Base-by-base conservation (phyloP, 1,140 invertebrate species). In the Penaeus vannamei region DNA sequence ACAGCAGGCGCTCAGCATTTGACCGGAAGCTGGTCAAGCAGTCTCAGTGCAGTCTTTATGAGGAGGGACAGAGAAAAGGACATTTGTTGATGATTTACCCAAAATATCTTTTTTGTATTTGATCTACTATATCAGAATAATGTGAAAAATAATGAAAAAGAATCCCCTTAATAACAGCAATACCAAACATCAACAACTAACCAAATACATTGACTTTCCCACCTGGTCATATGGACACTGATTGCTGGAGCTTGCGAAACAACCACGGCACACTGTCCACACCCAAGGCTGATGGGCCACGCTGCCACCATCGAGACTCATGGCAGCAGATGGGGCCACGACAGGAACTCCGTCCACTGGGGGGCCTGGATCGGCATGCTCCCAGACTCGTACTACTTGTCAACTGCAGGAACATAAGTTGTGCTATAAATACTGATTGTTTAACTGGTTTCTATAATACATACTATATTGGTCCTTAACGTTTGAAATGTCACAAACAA, bases 331-430 rank as follows among this genome's bases (percentile, higher is more conserved):
- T 96, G 92, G 97, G 97, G 95, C 98, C n/a, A 99, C 92, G 96
- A 97, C 92, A 98, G 95, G 94, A 98, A 98, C 94, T 99, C 97
- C 94, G 97, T 98, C 97, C 97, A 98, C 95, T 97, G 97, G 93
- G 97, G 97, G 94, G 97, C 96, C 96, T 98, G 97, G 93, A 98
- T 97, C 94, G 97, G 98, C 98, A 98, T 98, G 95, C 96, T 97
- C 91, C 85, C 84, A 85, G 84, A 42, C 42, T 90, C 88, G 85
- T 90, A 84, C 88, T 90, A 90, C 82, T 83, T 84, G 69, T 46
- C 22, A 59, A 36, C 72, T n/a, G 12, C 60, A 76, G 22, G 3
- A 3, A 29, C 22, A 32, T 17, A 76, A 23, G 29, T 84, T 53
- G 53, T 17, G 1, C 53, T 53, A 53, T 53, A 2, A 53, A 53